Conservation (phyloP, 2,888 invertebrate species). For the Macaria liturata region DNA sequence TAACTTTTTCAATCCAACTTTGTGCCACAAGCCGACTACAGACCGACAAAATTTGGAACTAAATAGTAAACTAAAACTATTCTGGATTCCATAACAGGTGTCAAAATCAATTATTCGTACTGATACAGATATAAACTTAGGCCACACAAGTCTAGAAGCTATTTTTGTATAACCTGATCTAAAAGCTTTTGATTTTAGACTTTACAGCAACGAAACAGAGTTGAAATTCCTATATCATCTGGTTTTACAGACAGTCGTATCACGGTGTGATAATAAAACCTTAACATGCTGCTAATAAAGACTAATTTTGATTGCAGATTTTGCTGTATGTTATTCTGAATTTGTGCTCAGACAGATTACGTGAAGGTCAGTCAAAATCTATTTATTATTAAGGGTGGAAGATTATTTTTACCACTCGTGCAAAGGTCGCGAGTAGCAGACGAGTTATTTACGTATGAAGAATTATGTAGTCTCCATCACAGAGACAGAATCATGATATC, state of each 20-base stretch:
- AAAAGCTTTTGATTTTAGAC: not conserved
- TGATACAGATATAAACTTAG: slow-evolving; percentile 18
- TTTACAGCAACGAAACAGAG: not conserved
- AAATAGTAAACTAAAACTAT: no score
- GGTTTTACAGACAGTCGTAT: not conserved
- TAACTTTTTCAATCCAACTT: slow-evolving; percentile 19
- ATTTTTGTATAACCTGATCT: slow-evolving; percentile 26
- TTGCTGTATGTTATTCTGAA: slow-evolving; percentile 2
- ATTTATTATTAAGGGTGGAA: slow-evolving; percentile 5
- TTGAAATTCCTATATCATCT: not conserved
- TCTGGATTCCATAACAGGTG: slow-evolving; percentile 2
- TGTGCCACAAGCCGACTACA: no score
- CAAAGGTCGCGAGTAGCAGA: no score
- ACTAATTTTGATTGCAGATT: slow-evolving; percentile 2
- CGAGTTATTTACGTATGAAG: no score
- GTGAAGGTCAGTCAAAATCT: slow-evolving; percentile 10
- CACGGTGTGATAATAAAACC: not conserved
- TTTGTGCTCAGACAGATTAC: slow-evolving; percentile 14
- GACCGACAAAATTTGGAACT: no score
- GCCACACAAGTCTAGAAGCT: slow-evolving; percentile 16
- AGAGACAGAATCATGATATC: no score
- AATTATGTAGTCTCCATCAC: no score
- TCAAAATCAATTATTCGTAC: slow-evolving; percentile 21
- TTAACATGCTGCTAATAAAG: slow-evolving; percentile 6
- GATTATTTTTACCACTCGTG: not conserved